Percentiles rank a stretch among this genome's conserved stretches.
Conservation (phyloP, 2,888 invertebrate genomes). For the Ernsta delagoae region DNA sequence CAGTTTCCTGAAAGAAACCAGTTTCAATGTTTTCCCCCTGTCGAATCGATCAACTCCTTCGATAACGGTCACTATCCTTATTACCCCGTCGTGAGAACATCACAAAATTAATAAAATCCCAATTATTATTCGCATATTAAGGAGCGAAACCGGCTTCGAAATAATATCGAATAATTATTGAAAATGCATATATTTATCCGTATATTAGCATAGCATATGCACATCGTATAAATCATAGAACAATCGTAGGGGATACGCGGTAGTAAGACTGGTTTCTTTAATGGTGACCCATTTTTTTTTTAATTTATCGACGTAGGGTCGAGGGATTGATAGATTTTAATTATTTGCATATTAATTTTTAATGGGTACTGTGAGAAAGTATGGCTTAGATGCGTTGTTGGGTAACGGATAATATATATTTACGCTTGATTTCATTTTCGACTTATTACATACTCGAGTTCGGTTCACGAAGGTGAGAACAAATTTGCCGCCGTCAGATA, state of each 20-base stretch:
- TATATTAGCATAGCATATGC: constrained; percentile 63
- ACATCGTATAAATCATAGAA: constrained; percentile 81
- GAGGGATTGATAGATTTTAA: constrained; percentile 62
- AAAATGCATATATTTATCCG: constrained; percentile 47
- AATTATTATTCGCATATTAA: constrained; percentile 84
- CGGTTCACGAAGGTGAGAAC: constrained; percentile 1
- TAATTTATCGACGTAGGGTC: constrained; percentile 73
- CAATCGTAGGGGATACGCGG: constrained; percentile 67
- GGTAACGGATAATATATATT: constrained; percentile 23
- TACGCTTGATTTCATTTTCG: constrained; percentile 32
- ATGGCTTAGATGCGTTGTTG: constrained; percentile 36
- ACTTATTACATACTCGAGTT: not conserved
- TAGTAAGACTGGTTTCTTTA: constrained; percentile 65
- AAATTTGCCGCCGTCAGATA: not conserved
- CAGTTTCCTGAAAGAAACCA: not conserved
- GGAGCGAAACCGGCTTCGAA: constrained; percentile 55
- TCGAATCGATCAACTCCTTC: constrained; percentile 20
- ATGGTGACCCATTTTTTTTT: constrained; percentile 59
- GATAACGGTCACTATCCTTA: constrained; percentile 34
- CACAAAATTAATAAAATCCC: constrained; percentile 72
- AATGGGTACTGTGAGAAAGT: constrained; percentile 65
- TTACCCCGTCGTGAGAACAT: constrained; percentile 67
- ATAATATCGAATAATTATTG: constrained; percentile 59
- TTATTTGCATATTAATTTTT: constrained; percentile 76
- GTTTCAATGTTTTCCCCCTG: not conserved